Percentiles rank a stretch among this genome's conserved stretches.
These are phyloP conservation scores for Takifugu flavidus DNA, from an alignment of 2,113 vertebrate genomes.

Conservation along the genomic window DNA sequence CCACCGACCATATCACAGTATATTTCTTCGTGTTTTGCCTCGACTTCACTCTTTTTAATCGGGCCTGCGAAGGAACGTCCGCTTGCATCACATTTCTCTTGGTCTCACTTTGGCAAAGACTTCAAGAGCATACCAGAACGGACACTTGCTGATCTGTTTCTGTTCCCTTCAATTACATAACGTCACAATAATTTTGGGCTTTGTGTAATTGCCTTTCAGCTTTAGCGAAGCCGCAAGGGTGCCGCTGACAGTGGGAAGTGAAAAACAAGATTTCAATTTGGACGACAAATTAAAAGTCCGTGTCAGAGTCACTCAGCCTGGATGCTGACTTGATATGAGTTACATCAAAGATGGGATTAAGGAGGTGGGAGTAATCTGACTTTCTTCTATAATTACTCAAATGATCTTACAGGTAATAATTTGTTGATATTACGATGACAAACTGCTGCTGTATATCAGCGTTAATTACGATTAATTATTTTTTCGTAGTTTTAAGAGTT, in stretches of 20 bases:
- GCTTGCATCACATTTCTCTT: constrained; percentile 32
- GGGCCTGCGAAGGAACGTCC: constrained; percentile 15
- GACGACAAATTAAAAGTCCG: background rate
- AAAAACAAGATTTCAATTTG: constrained; percentile 29
- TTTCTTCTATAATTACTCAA: constrained; percentile 28
- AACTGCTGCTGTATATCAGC: background rate
- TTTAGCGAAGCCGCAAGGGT: constrained; percentile 6
- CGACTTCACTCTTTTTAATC: constrained; percentile 5
- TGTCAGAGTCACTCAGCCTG: constrained; percentile 16
- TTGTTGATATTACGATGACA: constrained; percentile 6
- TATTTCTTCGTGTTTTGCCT: background rate
- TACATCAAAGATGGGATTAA: constrained; percentile 39
- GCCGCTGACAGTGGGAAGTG: constrained; percentile 23
- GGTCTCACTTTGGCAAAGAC: constrained; percentile 45
- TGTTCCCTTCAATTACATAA: constrained; percentile 21
- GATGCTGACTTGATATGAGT: constrained; percentile 26
- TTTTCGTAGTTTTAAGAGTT: no score
- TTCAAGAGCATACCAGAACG: constrained; percentile 42
- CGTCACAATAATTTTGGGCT: constrained; percentile 6
- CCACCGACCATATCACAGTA: background rate
- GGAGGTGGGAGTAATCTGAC: constrained; percentile 37
- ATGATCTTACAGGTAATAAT: constrained; percentile 2
- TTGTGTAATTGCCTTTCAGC: constrained; percentile 26
- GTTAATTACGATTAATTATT: background rate
- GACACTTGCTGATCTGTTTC: constrained; percentile 41